phyloP scores from a whole-genome alignment of 2,797 vertebrate genomes.

The Scarus forsteni region DNA sequence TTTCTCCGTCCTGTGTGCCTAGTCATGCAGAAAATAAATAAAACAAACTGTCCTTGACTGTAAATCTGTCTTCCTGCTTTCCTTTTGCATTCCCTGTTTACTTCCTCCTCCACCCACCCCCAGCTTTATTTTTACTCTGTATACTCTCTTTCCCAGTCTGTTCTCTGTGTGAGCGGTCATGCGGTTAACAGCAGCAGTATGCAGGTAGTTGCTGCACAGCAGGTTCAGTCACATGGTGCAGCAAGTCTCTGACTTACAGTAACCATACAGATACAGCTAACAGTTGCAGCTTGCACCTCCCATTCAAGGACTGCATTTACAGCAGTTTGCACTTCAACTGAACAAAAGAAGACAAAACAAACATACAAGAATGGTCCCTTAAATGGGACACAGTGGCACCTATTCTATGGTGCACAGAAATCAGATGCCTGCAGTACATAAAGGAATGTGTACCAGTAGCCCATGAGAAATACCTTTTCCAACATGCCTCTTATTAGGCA shows the following conservation, averaged over 20 bases:
- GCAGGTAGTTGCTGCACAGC: conserved; percentile 48
- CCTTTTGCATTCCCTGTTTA: neutral
- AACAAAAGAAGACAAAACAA: neutral
- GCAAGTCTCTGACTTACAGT: conserved; percentile 23
- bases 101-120: neutral
- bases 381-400: neutral
- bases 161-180: conserved; percentile 38
- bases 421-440: too few species aligned
- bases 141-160: conserved; percentile 9
- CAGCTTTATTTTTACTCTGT: conserved; percentile 14
- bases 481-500: too few species aligned
- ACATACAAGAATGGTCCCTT: neutral
- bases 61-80: conserved; percentile 7
- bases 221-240: conserved; percentile 49
- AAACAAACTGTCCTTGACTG: conserved; percentile 18
- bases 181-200: conserved; percentile 49
- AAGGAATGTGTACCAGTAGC: too few species aligned
- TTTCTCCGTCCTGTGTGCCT: conserved; percentile 19
- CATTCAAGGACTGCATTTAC: conserved; percentile 7
- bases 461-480: too few species aligned
- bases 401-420: neutral
- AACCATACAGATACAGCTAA: conserved; percentile 4
- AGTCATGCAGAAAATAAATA: conserved; percentile 37
- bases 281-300: conserved; percentile 9
- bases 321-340: neutral